Evolutionary conservation across 2,888 invertebrate genomes (phyloP), one percentile per base, ranked within the genome.

Genomic region (Odontocerum albicorne): DNA sequence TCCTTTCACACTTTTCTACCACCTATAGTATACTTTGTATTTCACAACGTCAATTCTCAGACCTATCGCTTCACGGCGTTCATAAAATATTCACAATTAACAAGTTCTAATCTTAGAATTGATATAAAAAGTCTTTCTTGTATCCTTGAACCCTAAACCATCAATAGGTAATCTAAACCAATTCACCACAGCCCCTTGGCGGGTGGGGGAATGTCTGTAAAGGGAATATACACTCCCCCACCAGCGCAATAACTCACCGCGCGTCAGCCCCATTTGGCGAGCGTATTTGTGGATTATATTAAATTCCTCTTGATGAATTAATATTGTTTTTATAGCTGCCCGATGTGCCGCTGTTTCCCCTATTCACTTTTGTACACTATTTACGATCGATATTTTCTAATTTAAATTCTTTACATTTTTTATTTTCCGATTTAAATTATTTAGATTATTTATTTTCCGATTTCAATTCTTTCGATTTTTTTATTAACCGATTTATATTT

Each of bases 251-350:
- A 38, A 16, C 40, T 21, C 40, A 17, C 42, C 15, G 15, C 15
- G 22, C 32, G 50, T 42, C 50, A 50, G 43, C 16, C 50, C 50
- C 50, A 50, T 32, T 50, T 43, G 50, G 50, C 35, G 50, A 52
- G 62, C 53, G 63, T 62, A 60, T 63, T 59, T 21, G 70, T 70
- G 70, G 70, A 66, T 70, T 69, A 70, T 69, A 70, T 69, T 67
- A 66, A 66, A 70, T 69, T 68, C 69, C 67, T 65, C 63, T 64
- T 66, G 66, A 66, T 65, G 68, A 66, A 70, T 71, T 70, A 68
- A 70, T 71, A 68, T 71, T 69, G 68, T 67, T 68, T 61, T 61
- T 54, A 60, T 40, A 44, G 53, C 16, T 13, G n/a, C 33, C 40
- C 40, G 40, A 21, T 40, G 40, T 40, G 40, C 16, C 40, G 20